Percentiles rank a stretch among this genome's conserved stretches.
phyloP scores from a whole-genome alignment of 2,113 vertebrate genomes.

The Megaleporinus macrocephalus region DNA sequence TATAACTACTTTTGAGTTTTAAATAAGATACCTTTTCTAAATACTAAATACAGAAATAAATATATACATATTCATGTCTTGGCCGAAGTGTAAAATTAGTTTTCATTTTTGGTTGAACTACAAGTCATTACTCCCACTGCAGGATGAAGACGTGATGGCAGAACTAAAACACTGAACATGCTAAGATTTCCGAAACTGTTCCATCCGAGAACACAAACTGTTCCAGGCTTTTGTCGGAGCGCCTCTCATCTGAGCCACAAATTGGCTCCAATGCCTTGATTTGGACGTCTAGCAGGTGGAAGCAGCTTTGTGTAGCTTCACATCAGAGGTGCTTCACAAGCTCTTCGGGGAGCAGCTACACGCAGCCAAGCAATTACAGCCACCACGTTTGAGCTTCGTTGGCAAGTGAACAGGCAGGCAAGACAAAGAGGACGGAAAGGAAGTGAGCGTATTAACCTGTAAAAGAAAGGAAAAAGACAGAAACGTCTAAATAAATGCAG shows the following conservation, averaged over 20 bases:
- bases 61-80: no score
- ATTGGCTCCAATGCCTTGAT: neutral
- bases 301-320: conserved; percentile 9
- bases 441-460: neutral
- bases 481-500: neutral
- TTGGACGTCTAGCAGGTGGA: conserved; percentile 5
- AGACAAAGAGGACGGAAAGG: neutral
- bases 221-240: neutral
- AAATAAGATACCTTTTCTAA: no score
- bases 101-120: no score
- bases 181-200: neutral
- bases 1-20: no score
- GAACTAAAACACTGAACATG: neutral
- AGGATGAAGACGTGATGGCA: neutral
- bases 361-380: conserved; percentile 1
- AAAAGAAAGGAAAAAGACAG: neutral
- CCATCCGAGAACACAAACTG: neutral
- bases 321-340: conserved; percentile 15
- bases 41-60: no score
- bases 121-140: no score
- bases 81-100: no score
- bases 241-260: neutral
- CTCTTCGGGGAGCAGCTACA: neutral
- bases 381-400: neutral
- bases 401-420: neutral